Evolutionary conservation across 2,888 invertebrate species (phyloP).

Genomic region (Amorpha juglandis): DNA sequence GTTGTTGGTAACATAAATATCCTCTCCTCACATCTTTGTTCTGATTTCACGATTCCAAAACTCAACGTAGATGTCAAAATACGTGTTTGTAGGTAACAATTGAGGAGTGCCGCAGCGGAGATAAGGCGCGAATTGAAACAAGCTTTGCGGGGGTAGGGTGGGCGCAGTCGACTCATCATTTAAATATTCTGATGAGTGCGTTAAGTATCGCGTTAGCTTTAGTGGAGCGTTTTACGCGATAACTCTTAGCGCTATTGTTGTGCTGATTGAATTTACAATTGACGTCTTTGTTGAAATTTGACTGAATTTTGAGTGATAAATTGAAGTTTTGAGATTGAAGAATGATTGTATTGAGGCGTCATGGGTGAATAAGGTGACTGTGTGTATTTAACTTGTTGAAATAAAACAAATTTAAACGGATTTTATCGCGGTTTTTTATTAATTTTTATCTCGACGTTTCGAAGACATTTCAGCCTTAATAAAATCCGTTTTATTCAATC

Average conservation of each 20-base stretch:
- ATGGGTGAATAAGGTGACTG: background rate
- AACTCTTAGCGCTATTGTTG: conserved; percentile 71
- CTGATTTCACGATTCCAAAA: conserved; percentile 19
- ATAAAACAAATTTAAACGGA: too few species aligned
- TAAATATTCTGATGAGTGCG: conserved; percentile 79
- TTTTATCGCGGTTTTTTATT: too few species aligned
- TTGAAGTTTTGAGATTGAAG: conserved; percentile 13
- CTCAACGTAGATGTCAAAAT: conserved; percentile 38
- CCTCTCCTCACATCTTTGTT: conserved; percentile 9
- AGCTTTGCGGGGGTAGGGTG: conserved; percentile 47
- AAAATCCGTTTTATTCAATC: too few species aligned
- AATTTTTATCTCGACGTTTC: too few species aligned
- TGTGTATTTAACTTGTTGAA: too few species aligned
- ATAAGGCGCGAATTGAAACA: conserved; percentile 71
- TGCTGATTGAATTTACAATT: conserved; percentile 71
- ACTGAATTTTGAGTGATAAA: conserved; percentile 23
- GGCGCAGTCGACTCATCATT: conserved; percentile 66
- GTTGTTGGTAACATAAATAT: background rate
- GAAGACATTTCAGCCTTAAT: too few species aligned
- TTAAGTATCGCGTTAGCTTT: conserved; percentile 70
- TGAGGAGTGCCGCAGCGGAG: conserved; percentile 71
- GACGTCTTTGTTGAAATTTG: conserved; percentile 38
- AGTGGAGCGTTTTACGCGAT: conserved; percentile 65
- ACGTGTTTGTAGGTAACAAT: conserved; percentile 48
- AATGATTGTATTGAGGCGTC: background rate